Percentiles rank a stretch among this genome's conserved stretches.
Evolutionary conservation across 1,140 invertebrate species (phyloP).

Genomic region (Zophobas atratus): DNA sequence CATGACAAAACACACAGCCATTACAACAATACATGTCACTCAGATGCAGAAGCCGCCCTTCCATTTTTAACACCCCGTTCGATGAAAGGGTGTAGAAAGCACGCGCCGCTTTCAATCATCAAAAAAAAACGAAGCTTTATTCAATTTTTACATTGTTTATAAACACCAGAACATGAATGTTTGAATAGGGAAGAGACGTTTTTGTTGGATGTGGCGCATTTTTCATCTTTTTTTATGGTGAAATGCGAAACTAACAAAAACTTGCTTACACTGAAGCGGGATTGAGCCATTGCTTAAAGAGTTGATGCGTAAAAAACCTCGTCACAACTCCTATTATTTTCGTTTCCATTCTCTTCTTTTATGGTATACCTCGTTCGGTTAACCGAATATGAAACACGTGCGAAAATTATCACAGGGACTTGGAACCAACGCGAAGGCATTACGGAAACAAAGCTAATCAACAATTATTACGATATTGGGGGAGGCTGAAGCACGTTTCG

Average conservation of each 20-base stretch:
- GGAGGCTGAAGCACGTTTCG: constrained; percentile 23
- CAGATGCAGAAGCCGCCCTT: constrained; percentile 39
- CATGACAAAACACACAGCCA: constrained; percentile 44
- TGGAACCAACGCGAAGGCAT: constrained; percentile 9
- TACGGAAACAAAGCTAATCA: constrained; percentile 35
- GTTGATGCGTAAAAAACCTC: constrained; percentile 8
- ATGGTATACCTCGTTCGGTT: constrained; percentile 5
- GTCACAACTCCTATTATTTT: constrained; percentile 8
- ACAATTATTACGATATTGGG: constrained; percentile 31
- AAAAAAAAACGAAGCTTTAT: constrained; percentile 2
- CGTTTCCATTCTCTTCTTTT: constrained; percentile 4
- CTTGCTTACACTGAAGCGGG: constrained; percentile 8
- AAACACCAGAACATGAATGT: constrained; percentile 17
- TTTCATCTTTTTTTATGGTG: constrained; percentile 11
- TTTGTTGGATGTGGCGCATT: constrained; percentile 1
- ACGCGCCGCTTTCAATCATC: constrained; percentile 30
- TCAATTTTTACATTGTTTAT: constrained; percentile 27
- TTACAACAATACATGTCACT: constrained; percentile 47
- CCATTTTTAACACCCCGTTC: constrained; percentile 24
- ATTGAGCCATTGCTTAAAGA: constrained; percentile 11
- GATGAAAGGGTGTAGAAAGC: constrained; percentile 10
- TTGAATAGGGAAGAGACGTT: constrained; percentile 10
- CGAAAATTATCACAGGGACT: constrained; percentile 35
- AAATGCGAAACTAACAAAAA: constrained; percentile 5
- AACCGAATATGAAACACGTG: constrained; percentile 33